Evolutionary conservation across 2,888 invertebrate species (phyloP).

Genomic region (Steromphala cineraria): DNA sequence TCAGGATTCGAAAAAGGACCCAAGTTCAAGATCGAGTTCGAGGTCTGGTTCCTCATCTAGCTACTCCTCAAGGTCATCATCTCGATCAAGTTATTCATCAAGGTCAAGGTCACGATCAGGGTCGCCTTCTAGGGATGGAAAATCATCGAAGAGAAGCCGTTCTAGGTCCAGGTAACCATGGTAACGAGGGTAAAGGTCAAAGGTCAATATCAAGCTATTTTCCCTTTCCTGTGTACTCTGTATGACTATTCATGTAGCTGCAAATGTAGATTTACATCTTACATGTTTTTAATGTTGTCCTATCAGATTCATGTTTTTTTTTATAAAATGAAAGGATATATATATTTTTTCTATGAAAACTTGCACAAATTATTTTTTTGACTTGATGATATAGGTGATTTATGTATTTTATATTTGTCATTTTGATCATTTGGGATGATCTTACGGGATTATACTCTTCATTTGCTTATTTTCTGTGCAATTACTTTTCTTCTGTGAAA

Average conservation of each 20-base stretch:
- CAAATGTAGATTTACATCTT: too few relatives aligned
- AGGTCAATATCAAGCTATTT: constrained; percentile 63
- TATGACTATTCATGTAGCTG: too few relatives aligned
- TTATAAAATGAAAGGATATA: background rate
- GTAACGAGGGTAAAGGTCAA: constrained; percentile 46
- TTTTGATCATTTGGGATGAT: too few relatives aligned
- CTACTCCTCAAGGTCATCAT: constrained; percentile 50
- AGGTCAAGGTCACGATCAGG: constrained; percentile 39
- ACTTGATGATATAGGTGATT: too few relatives aligned
- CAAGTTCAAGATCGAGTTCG: constrained; percentile 41
- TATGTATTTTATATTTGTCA: too few relatives aligned
- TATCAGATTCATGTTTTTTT: background rate
- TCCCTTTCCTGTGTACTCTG: constrained; percentile 5
- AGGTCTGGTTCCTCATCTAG: constrained; percentile 46
- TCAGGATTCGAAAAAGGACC: background rate
- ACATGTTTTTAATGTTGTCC: too few relatives aligned
- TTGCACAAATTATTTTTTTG: too few relatives aligned
- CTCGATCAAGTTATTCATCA: constrained; percentile 46
- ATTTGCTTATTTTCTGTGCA: too few relatives aligned
- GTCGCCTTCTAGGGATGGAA: constrained; percentile 35
- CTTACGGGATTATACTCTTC: too few relatives aligned
- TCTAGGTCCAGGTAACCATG: constrained; percentile 71
- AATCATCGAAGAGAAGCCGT: constrained; percentile 47
- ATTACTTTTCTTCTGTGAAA: too few relatives aligned
- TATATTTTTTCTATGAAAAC: background rate